A percentile compares a stretch with the other conserved stretches of the same genome.
Conservation (phyloP, 1,140 invertebrate genomes). For the Musca vetustissima region DNA sequence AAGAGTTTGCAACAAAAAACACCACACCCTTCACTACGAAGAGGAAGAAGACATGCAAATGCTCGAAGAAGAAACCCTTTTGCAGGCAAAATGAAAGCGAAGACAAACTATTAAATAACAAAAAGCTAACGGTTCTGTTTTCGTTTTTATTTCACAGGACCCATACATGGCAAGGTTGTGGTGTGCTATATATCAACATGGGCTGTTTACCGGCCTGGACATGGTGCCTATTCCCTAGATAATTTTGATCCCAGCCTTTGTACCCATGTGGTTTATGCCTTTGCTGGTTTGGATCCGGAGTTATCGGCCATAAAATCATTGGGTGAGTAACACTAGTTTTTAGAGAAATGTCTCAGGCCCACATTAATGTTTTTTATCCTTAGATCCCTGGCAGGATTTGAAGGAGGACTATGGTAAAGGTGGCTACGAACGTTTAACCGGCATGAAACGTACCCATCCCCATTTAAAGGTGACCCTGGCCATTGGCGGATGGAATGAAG, state of each 20-base stretch:
- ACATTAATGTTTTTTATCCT: slow-evolving; percentile 26
- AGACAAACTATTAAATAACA: slow-evolving; percentile 2
- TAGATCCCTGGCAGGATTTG: slow-evolving; percentile 76
- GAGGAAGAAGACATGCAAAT: background rate
- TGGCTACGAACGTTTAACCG: slow-evolving; percentile 69
- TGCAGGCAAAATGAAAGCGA: background rate
- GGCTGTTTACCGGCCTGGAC: slow-evolving; percentile 70
- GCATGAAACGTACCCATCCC: slow-evolving; percentile 68
- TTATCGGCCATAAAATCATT: slow-evolving; percentile 67
- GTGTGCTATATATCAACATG: slow-evolving; percentile 80
- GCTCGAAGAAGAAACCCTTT: background rate
- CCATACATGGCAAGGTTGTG: slow-evolving; percentile 65
- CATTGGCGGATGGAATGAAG: slow-evolving; percentile 89
- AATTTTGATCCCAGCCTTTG: slow-evolving; percentile 78
- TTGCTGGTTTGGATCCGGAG: slow-evolving; percentile 73
- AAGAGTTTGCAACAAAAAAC: background rate
- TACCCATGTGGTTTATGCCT: slow-evolving; percentile 86
- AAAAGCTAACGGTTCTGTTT: background rate
- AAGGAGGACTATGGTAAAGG: slow-evolving; percentile 73
- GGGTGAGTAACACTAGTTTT: slow-evolving; percentile 54
- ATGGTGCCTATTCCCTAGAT: slow-evolving; percentile 67
- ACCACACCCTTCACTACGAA: background rate
- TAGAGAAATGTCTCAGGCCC: background rate
- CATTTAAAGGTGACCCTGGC: slow-evolving; percentile 73
- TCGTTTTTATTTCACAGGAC: slow-evolving; percentile 46